These are phyloP conservation scores for Saxidomus purpurata DNA, from an alignment of 1,140 invertebrate genomes.

Conservation along the genomic window DNA sequence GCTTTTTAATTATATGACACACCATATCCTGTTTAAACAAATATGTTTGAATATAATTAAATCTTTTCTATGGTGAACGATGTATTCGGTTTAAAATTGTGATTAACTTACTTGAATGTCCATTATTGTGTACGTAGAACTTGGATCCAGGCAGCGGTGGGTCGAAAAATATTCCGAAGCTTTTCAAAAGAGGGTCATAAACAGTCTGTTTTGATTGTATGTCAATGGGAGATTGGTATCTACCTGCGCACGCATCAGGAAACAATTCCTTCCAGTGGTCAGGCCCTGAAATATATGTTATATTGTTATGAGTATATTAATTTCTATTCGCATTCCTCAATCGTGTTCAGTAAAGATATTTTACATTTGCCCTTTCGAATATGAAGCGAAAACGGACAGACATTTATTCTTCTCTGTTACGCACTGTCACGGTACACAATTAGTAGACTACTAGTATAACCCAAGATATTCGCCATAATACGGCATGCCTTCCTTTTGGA, in stretches of 20 bases:
- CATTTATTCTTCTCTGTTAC: too few species aligned
- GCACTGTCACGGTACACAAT: too few species aligned
- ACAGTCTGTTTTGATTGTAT: conserved; percentile 75
- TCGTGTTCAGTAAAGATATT: not conserved
- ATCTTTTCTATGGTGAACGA: too few species aligned
- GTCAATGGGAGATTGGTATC: conserved; percentile 83
- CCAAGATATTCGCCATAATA: too few species aligned
- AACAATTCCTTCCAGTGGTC: conserved; percentile 80
- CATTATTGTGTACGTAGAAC: conserved; percentile 81
- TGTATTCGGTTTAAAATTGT: too few species aligned
- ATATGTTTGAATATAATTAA: too few species aligned
- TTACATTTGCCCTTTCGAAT: not conserved
- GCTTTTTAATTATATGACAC: too few species aligned
- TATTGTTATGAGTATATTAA: not conserved
- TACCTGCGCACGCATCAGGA: conserved; percentile 78
- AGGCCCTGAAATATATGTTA: conserved; percentile 75
- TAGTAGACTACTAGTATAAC: too few species aligned
- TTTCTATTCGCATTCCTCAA: not conserved
- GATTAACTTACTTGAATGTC: conserved; percentile 79
- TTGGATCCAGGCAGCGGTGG: conserved; percentile 78
- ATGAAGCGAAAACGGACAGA: not conserved
- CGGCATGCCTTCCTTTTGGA: too few species aligned
- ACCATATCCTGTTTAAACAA: too few species aligned
- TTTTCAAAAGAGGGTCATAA: conserved; percentile 78
- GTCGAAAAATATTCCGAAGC: conserved; percentile 81